Evolutionary conservation across 1,140 invertebrate genomes (phyloP), one percentile per base, ranked within the genome.

Genomic region (Drosophila pachea): DNA sequence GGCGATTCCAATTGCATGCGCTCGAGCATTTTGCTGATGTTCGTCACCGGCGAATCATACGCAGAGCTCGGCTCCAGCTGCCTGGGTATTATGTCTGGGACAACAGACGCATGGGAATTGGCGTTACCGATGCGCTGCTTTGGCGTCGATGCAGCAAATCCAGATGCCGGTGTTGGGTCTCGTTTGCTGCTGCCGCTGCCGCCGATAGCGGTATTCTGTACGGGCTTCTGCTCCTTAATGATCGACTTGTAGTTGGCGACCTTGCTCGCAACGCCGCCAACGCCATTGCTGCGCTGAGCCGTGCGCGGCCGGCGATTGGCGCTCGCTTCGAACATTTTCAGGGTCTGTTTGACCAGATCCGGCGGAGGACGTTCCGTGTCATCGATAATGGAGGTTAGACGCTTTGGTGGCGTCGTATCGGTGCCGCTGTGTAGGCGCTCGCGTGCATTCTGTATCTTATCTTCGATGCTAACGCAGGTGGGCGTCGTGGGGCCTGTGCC

Each of bases 271-370:
- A 93, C 93, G 11, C 93, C 93, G 12, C 93, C 93, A 8, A 92
- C 93, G 5, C 91, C 91, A 35, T 91, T 91, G 55, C 88, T 72
- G 73, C 83, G 91, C 54, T 72, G 76, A 3, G 75, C 56, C 0
- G 61, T 33, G 5, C 86, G 88, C 22, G 90, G 90, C 3, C 92
- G 88, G 0, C 91, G 89, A 74, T 92, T 90, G n/a, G 93, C 91
- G 5, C 92, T 91, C 32, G 92, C 91, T 88, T 97, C 96, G 89
- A 97, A 97, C 78, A 96, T 94, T 75, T 94, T 93, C 68, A 96
- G 92, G 1, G 94, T 94, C 47, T 95, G 94, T 78, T 95, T 95
- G 40, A 97, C 95, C 48, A 96, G 92, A 91, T 97, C 95, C 1
- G 94, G 93, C 3, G 95, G 95, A 2, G 96, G 96, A 14, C 96